phyloP scores from a whole-genome alignment of 2,797 vertebrate species.

The Parotocinclus haroldoi region DNA sequence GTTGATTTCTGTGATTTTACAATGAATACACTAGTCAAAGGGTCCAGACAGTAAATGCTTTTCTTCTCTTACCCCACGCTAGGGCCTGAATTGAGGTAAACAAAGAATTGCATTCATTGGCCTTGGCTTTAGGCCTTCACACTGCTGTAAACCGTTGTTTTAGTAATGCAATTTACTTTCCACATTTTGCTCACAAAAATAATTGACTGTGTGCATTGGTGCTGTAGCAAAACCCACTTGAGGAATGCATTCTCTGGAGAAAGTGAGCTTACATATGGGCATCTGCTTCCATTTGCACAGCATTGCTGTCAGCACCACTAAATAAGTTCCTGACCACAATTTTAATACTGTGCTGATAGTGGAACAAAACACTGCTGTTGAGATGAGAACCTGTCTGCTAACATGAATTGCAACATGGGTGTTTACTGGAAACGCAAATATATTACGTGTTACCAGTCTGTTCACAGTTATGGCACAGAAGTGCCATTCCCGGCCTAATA shows the following conservation, averaged over 20 bases:
- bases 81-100: background rate
- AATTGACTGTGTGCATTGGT: slow-evolving; percentile 14
- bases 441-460: background rate
- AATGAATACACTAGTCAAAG: background rate
- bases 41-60: background rate
- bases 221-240: slow-evolving; percentile 10
- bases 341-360: slow-evolving; percentile 17
- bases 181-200: background rate
- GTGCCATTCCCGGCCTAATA: too few relatives aligned
- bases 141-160: slow-evolving; percentile 4
- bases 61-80: background rate
- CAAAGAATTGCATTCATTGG: slow-evolving; percentile 13
- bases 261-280: slow-evolving; percentile 18
- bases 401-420: background rate
- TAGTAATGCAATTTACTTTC: slow-evolving; percentile 25
- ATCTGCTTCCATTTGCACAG: slow-evolving; percentile 20
- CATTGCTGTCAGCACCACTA: slow-evolving; percentile 27
- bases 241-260: slow-evolving; percentile 20
- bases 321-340: background rate
- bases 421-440: background rate
- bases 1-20: background rate
- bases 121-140: background rate
- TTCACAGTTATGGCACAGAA: too few relatives aligned
- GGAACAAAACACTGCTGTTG: background rate
- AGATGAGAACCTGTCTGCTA: background rate